Evolutionary conservation across 2,797 vertebrate genomes (phyloP).

Genomic region (Taeniopygia guttata): DNA sequence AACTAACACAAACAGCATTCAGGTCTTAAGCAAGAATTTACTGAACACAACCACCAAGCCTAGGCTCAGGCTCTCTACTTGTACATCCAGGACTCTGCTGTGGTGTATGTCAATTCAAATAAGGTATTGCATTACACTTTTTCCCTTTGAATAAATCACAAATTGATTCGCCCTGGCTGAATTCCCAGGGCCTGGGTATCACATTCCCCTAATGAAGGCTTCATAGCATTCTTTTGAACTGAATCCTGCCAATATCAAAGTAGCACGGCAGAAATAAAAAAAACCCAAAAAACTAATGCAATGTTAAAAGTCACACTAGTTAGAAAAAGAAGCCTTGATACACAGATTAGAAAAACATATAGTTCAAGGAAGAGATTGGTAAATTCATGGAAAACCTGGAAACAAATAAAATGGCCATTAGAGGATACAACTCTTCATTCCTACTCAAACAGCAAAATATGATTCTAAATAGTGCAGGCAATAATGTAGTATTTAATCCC

Average conservation of each 20-base stretch:
- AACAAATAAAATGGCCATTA: neutral
- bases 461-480: neutral
- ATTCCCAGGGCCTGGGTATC: slow-evolving; percentile 53
- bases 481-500: neutral
- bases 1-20: neutral
- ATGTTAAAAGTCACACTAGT: slow-evolving; percentile 32
- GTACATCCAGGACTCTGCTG: neutral
- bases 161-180: slow-evolving; percentile 34
- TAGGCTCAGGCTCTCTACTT: neutral
- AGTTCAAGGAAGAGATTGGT: slow-evolving; percentile 1
- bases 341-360: slow-evolving; percentile 16
- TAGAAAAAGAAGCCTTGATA: slow-evolving; percentile 25
- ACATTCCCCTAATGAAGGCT: slow-evolving; percentile 54
- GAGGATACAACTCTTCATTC: neutral
- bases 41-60: neutral
- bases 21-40: neutral
- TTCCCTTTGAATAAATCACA: slow-evolving; percentile 39
- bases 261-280: neutral
- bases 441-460: neutral
- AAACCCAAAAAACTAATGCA: slow-evolving; percentile 39
- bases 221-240: slow-evolving; percentile 48
- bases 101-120: neutral
- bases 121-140: neutral
- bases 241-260: slow-evolving; percentile 63
- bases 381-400: neutral